Evolutionary conservation across 2,888 invertebrate species (phyloP).

Genomic region (Chamaedrilus cognettii): DNA sequence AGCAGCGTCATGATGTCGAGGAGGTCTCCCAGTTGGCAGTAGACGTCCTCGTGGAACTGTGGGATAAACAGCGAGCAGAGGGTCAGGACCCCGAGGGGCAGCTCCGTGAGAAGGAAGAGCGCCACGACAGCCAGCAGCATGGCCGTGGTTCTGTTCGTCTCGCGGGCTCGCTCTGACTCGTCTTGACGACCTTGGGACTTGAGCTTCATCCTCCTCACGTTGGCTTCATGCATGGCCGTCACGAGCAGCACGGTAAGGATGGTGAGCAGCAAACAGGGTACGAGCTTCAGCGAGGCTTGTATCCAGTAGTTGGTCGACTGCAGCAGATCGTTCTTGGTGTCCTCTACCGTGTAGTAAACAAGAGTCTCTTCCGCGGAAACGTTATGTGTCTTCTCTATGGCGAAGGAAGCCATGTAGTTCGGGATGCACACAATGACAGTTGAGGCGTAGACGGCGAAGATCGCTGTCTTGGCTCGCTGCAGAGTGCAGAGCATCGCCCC

Average conservation of each 20-base stretch:
- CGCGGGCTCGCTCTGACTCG: conserved; percentile 54
- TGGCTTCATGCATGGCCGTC: conserved; percentile 58
- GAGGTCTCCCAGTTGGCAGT: conserved; percentile 69
- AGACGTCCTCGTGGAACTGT: conserved; percentile 65
- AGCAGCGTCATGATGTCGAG: conserved; percentile 88
- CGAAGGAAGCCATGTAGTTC: conserved; percentile 64
- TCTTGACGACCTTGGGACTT: conserved; percentile 50
- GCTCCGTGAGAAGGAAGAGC: conserved; percentile 84
- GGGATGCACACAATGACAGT: conserved; percentile 82
- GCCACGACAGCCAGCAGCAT: conserved; percentile 88
- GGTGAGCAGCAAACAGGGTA: conserved; percentile 86
- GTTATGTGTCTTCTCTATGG: not conserved
- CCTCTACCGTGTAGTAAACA: conserved; percentile 13
- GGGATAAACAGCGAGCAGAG: conserved; percentile 78
- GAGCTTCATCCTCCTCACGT: conserved; percentile 33
- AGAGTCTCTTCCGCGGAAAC: not conserved
- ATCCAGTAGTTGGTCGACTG: conserved; percentile 78
- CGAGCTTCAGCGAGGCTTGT: conserved; percentile 88
- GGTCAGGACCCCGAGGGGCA: conserved; percentile 77
- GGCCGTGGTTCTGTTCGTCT: conserved; percentile 76
- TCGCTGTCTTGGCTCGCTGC: conserved; percentile 78
- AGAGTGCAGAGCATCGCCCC: conserved; percentile 83
- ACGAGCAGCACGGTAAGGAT: conserved; percentile 63
- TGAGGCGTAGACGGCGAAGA: conserved; percentile 78
- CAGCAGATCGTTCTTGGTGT: conserved; percentile 5